Base-by-base conservation (phyloP, 2,888 invertebrate genomes). In the Cosmia trapezina region DNA sequence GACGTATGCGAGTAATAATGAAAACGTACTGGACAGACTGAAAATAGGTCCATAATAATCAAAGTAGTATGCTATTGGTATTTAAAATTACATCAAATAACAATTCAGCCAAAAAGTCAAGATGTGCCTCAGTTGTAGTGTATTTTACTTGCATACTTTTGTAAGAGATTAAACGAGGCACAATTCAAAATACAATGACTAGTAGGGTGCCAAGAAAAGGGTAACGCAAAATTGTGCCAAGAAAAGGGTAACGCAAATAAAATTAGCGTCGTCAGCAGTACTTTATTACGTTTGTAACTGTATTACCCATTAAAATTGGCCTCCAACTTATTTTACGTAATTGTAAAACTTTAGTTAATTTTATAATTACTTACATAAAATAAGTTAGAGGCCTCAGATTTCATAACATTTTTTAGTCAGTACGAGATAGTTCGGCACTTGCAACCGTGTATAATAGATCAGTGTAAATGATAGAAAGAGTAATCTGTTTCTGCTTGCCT, bases 221-320 rank as follows among this genome's bases (percentile, higher is more conserved):
- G 83, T 75, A 75, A 76, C 80, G 80, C 76, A 77, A 81, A 73
- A n/a, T n/a, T n/a, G 80, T 73, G 75, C 68, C 63, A 75, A 64
- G 78, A 79, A 84, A 51, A 83, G 83, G 80, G 83, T 75, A 75
- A 76, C 80, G 80, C 76, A 77, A 81, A 73, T 70, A 78, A 82
- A 86, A 85, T 87, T 79, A 70, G 76, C 76, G 76, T 79, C 79
- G 77, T 80, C 86, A 81, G 81, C 84, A 77, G 78, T 76, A 78
- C 66, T 80, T 80, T 70, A 83, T 78, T 80, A 79, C 67, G 60
- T 83, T 82, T 83, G 70, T 80, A 88, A 84, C 79, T 83, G 75
- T 84, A 83, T 80, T 83, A 79, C 73, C 72, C 66, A 78, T 73
- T 79, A 79, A 72, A 83, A 82, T 80, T 82, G 70, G 65, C 76